A percentile compares a stretch with the other conserved stretches of the same genome.
These are phyloP conservation scores for Etheostoma spectabile DNA, from an alignment of 2,113 vertebrate species.

Conservation along the genomic window DNA sequence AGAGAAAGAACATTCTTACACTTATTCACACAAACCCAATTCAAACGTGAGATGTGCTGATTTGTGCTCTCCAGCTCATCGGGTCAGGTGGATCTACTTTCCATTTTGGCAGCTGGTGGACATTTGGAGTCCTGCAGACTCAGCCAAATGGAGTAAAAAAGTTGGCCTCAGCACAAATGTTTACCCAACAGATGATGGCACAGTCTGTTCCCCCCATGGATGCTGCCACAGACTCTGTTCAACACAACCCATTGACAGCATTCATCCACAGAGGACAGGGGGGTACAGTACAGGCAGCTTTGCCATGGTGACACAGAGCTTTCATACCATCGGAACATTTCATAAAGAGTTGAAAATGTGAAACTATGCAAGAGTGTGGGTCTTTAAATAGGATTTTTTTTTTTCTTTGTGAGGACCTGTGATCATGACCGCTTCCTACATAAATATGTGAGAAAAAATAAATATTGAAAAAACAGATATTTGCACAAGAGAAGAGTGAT, in stretches of 20 bases:
- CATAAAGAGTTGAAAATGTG: not conserved
- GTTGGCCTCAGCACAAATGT: constrained; percentile 62
- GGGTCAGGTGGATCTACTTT: not conserved
- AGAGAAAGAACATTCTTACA: too few relatives aligned
- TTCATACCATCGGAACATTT: constrained; percentile 8
- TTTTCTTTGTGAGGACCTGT: not conserved
- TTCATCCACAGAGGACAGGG: not conserved
- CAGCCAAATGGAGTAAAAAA: constrained; percentile 52
- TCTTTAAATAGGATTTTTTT: not conserved
- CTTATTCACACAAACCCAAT: too few relatives aligned
- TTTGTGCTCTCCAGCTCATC: constrained; percentile 22
- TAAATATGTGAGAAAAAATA: not conserved
- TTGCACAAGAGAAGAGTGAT: not conserved
- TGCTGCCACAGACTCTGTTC: constrained; percentile 41
- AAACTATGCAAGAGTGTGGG: not conserved
- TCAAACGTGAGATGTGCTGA: not conserved
- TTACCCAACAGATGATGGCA: constrained; percentile 73
- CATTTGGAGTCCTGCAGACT: constrained; percentile 59
- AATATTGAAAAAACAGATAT: not conserved
- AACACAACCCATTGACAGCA: constrained; percentile 20
- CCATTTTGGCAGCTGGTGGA: constrained; percentile 60
- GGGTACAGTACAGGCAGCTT: not conserved
- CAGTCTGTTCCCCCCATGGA: constrained; percentile 47
- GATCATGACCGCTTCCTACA: not conserved
- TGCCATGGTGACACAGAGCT: not conserved